Evolutionary conservation across 2,797 vertebrate species (phyloP), one percentile per base, ranked within the genome.

Genomic region (Orestias chungarensis): DNA sequence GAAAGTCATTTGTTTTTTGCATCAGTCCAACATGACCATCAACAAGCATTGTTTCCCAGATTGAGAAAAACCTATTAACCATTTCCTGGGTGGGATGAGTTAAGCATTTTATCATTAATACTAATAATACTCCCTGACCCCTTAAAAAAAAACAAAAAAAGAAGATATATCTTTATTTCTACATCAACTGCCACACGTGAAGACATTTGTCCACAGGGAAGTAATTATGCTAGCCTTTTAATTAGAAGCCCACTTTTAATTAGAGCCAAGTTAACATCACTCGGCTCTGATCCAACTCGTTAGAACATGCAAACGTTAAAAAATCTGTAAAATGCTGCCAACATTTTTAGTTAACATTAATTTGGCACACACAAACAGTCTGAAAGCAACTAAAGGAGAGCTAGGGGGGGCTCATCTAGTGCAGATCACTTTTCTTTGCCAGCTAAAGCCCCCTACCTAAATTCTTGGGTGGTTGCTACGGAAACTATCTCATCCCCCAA

Each of bases 401-500:
- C 69, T 20, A 46, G 71, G 75, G 88, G 84, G 75, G 88, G 84
- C 64, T 88, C 86, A 81, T 90, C 74, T 78, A 85, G 88, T 84
- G 78, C 65, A 85, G 80, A 79, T 84, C 82, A 86, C 91, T 82
- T 78, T 90, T 92, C 87, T 87, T 79, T 84, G 77, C 83, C 86
- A 84, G 89, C 70, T 35, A 74, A 85, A 89, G 84, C 79, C 88
- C 87, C 91, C 84, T 86, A 85, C 91, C 88, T 84, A 88, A 90
- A 86, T 90, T 92, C 87, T 79, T 87, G 75, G 73, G 64, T 66
- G 76, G 93, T 94, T 94, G 92, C 92, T 89, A 94, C 94, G 90
- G 93, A 93, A 94, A 94, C 93, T 89, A 78, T 89, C 73, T 89
- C 83, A 88, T 85, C 86, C 75, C 85, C 81, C 64, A 55, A 71